A percentile compares a stretch with the other conserved stretches of the same genome.
These are phyloP conservation scores for Crotalus tigris DNA, from an alignment of 2,113 vertebrate genomes.

Conservation along the genomic window DNA sequence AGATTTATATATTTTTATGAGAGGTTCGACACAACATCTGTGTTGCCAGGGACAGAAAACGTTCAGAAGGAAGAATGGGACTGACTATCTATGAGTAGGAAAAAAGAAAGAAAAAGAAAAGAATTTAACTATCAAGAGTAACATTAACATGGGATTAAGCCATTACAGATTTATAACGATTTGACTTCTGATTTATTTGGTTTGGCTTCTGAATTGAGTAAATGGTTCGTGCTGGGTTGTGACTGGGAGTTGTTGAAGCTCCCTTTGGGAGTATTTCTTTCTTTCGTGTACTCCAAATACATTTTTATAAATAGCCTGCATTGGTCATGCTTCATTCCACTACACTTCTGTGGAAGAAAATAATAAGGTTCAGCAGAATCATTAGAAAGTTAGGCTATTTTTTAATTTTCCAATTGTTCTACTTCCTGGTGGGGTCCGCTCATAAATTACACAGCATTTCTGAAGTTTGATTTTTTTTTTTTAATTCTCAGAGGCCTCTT, in stretches of 20 bases:
- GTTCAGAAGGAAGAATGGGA: background rate
- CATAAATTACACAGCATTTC: background rate
- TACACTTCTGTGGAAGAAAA: background rate
- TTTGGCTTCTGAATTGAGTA: slow-evolving; percentile 21
- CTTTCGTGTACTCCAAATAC: background rate
- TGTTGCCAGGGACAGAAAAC: background rate
- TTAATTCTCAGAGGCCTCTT: background rate
- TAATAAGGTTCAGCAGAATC: background rate
- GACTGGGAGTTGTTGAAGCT: background rate
- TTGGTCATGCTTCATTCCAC: slow-evolving; percentile 23
- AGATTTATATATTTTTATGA: background rate
- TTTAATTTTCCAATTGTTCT: background rate
- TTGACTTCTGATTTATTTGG: slow-evolving; percentile 22
- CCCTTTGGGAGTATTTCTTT: slow-evolving; percentile 16
- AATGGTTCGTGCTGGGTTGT: background rate
- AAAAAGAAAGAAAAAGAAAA: background rate
- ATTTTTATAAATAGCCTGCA: background rate
- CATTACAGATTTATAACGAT: slow-evolving; percentile 20
- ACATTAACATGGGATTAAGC: background rate
- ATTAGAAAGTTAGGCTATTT: background rate
- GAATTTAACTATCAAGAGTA: background rate
- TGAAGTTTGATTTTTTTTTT: background rate
- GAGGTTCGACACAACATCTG: background rate
- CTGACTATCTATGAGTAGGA: background rate
- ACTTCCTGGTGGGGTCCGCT: background rate